Evolutionary conservation across 2,113 vertebrate species (phyloP), one percentile per base, ranked within the genome.

Genomic region (Girardinichthys multiradiatus): DNA sequence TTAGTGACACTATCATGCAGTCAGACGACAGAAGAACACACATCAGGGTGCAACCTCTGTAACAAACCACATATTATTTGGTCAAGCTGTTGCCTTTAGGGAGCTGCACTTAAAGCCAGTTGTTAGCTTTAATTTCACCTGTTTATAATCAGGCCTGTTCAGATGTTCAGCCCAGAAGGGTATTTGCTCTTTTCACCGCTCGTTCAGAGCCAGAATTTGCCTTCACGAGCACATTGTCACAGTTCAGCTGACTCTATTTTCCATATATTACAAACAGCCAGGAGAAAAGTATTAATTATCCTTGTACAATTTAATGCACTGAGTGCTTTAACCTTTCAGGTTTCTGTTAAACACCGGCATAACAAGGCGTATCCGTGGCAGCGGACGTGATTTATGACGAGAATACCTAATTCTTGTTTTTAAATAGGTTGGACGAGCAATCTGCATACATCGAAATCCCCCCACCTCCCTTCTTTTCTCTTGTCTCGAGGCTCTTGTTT

Each of bases 211-310:
- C 70, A 66, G n/a, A 19, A 37, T 78, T 60, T 77, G 60, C 65
- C 64, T 68, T 74, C 72, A 2, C 95, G 93, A 95, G 95, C 93
- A 84, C 92, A 90, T 94, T 95, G 95, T 95, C 95, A 95, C 95
- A 96, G 95, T 95, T 95, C 95, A 96, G 95, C 95, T 87, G 94
- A 96, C 95, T 97, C 92, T 95, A 95, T 97, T 98, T 98, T 95
- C 96, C 95, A 96, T 97, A 96, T 96, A 95, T 97, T 97, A 97
- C 98, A 98, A 98, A 99, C 96, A 98, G 97, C 97, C 96, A 96
- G 95, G 95, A 97, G 97, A 98, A 96, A 97, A 97, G 96, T 98
- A 98, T 99, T 99, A 99, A 99, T 99, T 98, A 99, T 98, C 96
- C 95, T 95, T 95, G 96, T 98, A 97, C 95, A 95, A 98, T 98